Evolutionary conservation across 1,140 invertebrate species (phyloP), one percentile per base, ranked within the genome.

Genomic region (Pogonomyrmex barbatus): DNA sequence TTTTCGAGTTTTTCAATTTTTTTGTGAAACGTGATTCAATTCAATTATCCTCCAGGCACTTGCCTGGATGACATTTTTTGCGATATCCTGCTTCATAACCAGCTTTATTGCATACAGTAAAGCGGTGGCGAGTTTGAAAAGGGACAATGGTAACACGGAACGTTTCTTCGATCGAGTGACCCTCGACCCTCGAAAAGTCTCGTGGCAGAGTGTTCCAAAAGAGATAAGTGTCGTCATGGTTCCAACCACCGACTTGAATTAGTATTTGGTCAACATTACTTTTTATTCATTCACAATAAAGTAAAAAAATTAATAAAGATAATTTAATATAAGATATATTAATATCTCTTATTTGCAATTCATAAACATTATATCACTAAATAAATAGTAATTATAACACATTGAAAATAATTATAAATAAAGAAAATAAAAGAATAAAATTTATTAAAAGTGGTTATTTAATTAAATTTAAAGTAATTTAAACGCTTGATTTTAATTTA

Each of bases 111-210:
- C 68, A 83, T 83, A 73, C 36, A 62, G 68, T 39, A 50, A 62
- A 82, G 79, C 54, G 39, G 0, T 33, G 42, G 33, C 4, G 79
- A 39, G 54, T 24, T 70, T 36, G 54, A 60, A 82, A 73, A 73
- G 54, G 68, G 79, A 83, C 79, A 83, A 83, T 83, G 54, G 30
- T 67, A 73, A 42, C 68, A 52, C 68, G 17, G 36, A 73, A 47
- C 67, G 52, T 82, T 82, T 56, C 68, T 83, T 83, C 67, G 54
- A 83, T 83, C 79, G 67, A 73, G 79, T 82, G 79, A 82, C 52
- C 54, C 67, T 82, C 54, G 79, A 82, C 52, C 54, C 67, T 82
- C 54, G 67, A 83, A 82, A 52, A 71, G 30, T 50, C 54, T 83
- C 12, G 54, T 83, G 42, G 52, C 67, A 39, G 63, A 81, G 68